phyloP scores from a whole-genome alignment of 2,797 vertebrate species.

The Sebastes trivittatus region DNA sequence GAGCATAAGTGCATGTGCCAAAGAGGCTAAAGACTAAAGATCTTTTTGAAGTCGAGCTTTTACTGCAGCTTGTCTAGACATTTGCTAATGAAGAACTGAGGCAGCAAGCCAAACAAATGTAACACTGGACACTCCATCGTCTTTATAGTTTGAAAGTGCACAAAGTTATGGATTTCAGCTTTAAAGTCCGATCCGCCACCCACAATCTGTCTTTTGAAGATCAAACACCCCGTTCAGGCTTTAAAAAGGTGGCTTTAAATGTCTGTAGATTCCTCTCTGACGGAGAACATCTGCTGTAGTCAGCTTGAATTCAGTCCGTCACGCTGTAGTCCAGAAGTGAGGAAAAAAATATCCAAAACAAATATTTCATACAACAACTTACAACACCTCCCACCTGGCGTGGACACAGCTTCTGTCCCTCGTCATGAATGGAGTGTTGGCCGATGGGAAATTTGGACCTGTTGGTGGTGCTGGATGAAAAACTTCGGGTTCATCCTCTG shows the following conservation, averaged over 20 bases:
- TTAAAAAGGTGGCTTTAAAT: not conserved
- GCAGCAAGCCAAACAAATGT: constrained; percentile 2
- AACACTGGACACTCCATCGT: not conserved
- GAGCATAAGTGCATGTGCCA: not conserved
- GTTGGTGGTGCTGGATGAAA: not conserved
- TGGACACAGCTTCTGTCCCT: not conserved
- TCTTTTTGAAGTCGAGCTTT: not conserved
- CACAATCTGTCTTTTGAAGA: constrained; percentile 1
- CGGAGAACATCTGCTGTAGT: constrained; percentile 12
- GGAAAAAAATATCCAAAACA: not conserved
- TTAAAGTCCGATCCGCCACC: not conserved
- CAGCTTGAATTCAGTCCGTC: not conserved
- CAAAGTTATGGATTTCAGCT: constrained; percentile 1
- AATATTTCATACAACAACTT: not conserved
- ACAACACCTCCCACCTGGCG: too few species aligned
- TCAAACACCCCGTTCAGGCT: not conserved
- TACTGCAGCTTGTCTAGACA: not conserved
- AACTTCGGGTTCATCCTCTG: not conserved
- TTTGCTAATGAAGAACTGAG: not conserved
- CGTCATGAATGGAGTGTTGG: not conserved
- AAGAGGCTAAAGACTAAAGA: not conserved
- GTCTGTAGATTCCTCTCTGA: constrained; percentile 16
- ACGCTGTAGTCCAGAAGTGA: too few species aligned
- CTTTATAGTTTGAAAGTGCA: not conserved
- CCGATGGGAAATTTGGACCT: not conserved